These are phyloP conservation scores for Panopea generosa DNA, from an alignment of 2,888 invertebrate species.

Conservation along the genomic window DNA sequence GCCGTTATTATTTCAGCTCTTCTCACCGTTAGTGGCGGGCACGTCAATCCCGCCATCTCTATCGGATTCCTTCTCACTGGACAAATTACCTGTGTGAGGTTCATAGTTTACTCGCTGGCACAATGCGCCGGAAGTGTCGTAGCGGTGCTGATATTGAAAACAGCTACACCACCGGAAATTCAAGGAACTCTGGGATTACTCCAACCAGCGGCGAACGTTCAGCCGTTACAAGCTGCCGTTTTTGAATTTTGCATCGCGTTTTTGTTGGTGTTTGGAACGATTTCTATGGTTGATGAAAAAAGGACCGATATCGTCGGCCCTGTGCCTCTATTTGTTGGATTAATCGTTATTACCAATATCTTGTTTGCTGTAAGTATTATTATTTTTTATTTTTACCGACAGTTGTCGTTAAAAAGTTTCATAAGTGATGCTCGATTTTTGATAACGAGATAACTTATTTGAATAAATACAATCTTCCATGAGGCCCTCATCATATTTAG, in stretches of 20 bases:
- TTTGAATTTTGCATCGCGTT: not conserved
- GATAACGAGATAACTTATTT: too few relatives aligned
- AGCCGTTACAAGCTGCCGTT: not conserved
- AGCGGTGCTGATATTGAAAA: not conserved
- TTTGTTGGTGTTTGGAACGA: slow-evolving; percentile 1
- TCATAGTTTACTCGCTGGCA: slow-evolving; percentile 16
- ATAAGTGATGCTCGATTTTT: not conserved
- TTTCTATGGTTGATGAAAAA: not conserved
- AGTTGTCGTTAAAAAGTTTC: not conserved
- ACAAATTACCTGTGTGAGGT: slow-evolving; percentile 22
- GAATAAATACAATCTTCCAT: too few relatives aligned
- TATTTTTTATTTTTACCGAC: not conserved
- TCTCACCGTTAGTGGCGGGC: slow-evolving; percentile 24
- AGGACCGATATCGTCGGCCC: slow-evolving; percentile 5
- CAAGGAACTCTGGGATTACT: not conserved
- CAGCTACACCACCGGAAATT: not conserved
- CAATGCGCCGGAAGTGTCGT: slow-evolving; percentile 17
- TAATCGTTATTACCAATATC: slow-evolving; percentile 3
- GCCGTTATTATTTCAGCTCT: slow-evolving; percentile 4
- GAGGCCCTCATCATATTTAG: too few relatives aligned
- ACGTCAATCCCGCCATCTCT: slow-evolving; percentile 35
- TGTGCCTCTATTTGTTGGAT: slow-evolving; percentile 9
- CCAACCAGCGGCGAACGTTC: not conserved
- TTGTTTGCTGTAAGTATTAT: slow-evolving; percentile 15
- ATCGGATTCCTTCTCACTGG: slow-evolving; percentile 28